A percentile compares a stretch with the other conserved stretches of the same genome.
Evolutionary conservation across 2,888 invertebrate species (phyloP).

Genomic region (Hylaea fasciaria): DNA sequence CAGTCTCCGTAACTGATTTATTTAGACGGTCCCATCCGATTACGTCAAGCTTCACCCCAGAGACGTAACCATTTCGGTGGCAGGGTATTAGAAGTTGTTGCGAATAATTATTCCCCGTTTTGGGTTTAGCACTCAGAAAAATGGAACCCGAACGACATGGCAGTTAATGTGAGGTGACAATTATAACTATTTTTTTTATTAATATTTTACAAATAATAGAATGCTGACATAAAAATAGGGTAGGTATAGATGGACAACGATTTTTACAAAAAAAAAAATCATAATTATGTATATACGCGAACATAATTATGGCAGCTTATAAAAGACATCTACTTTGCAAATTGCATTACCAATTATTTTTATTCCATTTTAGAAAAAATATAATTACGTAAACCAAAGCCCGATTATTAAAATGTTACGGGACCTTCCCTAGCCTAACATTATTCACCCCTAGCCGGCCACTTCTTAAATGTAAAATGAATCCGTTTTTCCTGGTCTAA

Average conservation of each 20-base stretch:
- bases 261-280: too few relatives aligned
- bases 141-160: neutral
- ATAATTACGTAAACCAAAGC: too few relatives aligned
- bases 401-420: neutral
- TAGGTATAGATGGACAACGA: too few relatives aligned
- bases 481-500: constrained; percentile 11
- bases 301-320: too few relatives aligned
- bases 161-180: too few relatives aligned
- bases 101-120: constrained; percentile 19
- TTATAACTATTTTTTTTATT: too few relatives aligned
- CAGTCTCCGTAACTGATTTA: constrained; percentile 12
- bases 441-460: neutral
- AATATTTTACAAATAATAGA: too few relatives aligned
- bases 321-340: too few relatives aligned
- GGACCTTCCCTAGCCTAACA: neutral
- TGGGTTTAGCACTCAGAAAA: constrained; percentile 6
- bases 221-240: too few relatives aligned
- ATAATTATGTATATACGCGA: too few relatives aligned
- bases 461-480: constrained; percentile 7
- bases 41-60: constrained; percentile 11
- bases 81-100: constrained; percentile 13
- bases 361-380: too few relatives aligned
- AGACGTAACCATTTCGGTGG: constrained; percentile 11
- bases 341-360: too few relatives aligned
- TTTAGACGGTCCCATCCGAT: constrained; percentile 9